Evolutionary conservation across 64 coral and sea anemone genomes (phyloP).

Genomic region (Montipora sp.): DNA sequence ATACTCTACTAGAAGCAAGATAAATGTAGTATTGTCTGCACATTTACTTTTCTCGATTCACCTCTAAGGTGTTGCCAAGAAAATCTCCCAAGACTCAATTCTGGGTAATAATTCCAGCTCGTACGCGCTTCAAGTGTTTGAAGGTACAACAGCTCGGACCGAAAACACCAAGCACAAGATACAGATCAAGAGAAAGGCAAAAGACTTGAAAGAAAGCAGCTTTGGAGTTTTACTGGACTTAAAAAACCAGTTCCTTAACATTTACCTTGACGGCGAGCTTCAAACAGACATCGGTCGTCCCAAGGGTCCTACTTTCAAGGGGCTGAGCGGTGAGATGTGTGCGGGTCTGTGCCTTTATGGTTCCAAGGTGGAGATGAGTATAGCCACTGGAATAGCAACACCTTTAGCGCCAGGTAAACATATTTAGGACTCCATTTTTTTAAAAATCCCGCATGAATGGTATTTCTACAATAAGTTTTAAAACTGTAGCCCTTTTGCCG

Average conservation of each 20-base stretch:
- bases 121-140: constrained; percentile 76
- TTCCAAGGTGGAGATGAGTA: constrained; percentile 64
- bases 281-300: constrained; percentile 65
- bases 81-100: constrained; percentile 67
- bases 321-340: constrained; percentile 72
- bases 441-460: no score
- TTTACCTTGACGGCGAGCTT: constrained; percentile 87
- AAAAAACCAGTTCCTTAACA: constrained; percentile 78
- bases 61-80: constrained; percentile 70
- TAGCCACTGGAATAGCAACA: constrained; percentile 77
- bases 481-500: no score
- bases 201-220: constrained; percentile 77
- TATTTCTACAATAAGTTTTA: no score
- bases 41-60: neutral
- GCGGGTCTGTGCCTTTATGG: constrained; percentile 87
- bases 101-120: constrained; percentile 77
- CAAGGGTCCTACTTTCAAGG: constrained; percentile 89
- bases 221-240: constrained; percentile 85
- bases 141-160: constrained; percentile 56
- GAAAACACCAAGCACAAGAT: constrained; percentile 79
- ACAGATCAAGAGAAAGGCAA: constrained; percentile 77
- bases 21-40: neutral
- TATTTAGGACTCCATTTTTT: neutral
- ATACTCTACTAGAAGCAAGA: neutral
- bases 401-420: constrained; percentile 70